phyloP scores from a whole-genome alignment of 2,113 vertebrate species.

The Ctenodactylus gundi region DNA sequence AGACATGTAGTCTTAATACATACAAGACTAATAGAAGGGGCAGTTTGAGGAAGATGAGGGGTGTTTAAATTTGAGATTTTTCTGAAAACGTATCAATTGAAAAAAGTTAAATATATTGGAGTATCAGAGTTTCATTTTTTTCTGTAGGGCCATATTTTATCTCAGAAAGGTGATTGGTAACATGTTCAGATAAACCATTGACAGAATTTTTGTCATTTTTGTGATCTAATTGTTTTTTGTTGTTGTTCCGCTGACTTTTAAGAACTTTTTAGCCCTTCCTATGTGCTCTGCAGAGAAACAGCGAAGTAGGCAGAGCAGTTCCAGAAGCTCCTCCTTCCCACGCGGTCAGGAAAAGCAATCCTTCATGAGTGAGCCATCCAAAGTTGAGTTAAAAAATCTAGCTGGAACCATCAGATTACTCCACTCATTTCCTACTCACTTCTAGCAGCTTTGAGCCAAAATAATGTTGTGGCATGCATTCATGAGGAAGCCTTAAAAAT shows the following conservation, averaged over 20 bases:
- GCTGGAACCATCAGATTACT: neutral
- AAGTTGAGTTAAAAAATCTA: neutral
- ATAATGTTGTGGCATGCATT: slow-evolving; percentile 12
- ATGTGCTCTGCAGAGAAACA: neutral
- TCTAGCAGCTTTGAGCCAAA: slow-evolving; percentile 51
- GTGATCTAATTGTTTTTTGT: neutral
- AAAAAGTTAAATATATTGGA: neutral
- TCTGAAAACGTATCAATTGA: neutral
- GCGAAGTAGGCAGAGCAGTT: neutral
- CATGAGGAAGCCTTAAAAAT: slow-evolving; percentile 52
- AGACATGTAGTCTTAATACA: neutral
- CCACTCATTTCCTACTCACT: slow-evolving; percentile 41
- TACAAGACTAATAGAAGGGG: neutral
- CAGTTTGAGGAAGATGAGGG: neutral
- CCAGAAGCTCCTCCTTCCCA: neutral
- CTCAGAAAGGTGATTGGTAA: neutral
- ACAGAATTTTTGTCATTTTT: slow-evolving; percentile 2
- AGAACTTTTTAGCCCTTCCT: neutral
- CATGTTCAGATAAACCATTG: neutral
- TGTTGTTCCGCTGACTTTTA: neutral
- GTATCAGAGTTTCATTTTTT: neutral
- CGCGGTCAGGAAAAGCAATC: neutral
- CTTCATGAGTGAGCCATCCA: neutral
- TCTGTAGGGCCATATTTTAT: neutral
- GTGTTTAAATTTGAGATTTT: slow-evolving; percentile 27